Percentiles rank a stretch among this genome's conserved stretches.
Evolutionary conservation across 1,140 invertebrate species (phyloP).

Genomic region (Thrips palmi): DNA sequence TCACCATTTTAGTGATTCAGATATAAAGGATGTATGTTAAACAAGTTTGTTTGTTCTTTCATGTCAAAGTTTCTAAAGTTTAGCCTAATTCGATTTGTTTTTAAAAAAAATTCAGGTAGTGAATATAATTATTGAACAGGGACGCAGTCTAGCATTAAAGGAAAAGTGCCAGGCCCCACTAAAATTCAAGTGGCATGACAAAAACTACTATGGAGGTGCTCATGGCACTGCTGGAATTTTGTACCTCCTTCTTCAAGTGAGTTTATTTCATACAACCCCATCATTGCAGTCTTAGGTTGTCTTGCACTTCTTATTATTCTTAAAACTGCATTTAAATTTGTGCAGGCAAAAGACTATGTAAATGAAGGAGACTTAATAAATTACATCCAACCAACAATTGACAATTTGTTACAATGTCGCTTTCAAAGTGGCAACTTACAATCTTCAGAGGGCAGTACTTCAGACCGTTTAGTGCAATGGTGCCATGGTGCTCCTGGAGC

Average conservation of each 20-base stretch:
- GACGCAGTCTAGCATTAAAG: slow-evolving; percentile 28
- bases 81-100: not conserved
- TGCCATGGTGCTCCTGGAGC: slow-evolving; percentile 88
- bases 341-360: slow-evolving; percentile 32
- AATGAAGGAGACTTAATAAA: slow-evolving; percentile 31
- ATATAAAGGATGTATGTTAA: slow-evolving; percentile 27
- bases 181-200: slow-evolving; percentile 76
- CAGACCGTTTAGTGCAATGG: slow-evolving; percentile 84
- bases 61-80: not conserved
- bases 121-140: slow-evolving; percentile 41
- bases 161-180: slow-evolving; percentile 37
- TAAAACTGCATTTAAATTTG: slow-evolving; percentile 13
- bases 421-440: slow-evolving; percentile 72
- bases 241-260: slow-evolving; percentile 58
- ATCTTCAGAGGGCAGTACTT: slow-evolving; percentile 53
- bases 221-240: slow-evolving; percentile 76
- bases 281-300: not conserved
- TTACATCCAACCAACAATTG: slow-evolving; percentile 38
- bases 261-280: not conserved
- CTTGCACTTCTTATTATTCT: slow-evolving; percentile 1
- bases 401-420: slow-evolving; percentile 37
- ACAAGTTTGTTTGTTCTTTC: slow-evolving; percentile 1
- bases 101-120: slow-evolving; percentile 31
- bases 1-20: slow-evolving; percentile 23
- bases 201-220: slow-evolving; percentile 69